Evolutionary conservation across 2,888 invertebrate species (phyloP).

Genomic region (Drosophila mercatorum): DNA sequence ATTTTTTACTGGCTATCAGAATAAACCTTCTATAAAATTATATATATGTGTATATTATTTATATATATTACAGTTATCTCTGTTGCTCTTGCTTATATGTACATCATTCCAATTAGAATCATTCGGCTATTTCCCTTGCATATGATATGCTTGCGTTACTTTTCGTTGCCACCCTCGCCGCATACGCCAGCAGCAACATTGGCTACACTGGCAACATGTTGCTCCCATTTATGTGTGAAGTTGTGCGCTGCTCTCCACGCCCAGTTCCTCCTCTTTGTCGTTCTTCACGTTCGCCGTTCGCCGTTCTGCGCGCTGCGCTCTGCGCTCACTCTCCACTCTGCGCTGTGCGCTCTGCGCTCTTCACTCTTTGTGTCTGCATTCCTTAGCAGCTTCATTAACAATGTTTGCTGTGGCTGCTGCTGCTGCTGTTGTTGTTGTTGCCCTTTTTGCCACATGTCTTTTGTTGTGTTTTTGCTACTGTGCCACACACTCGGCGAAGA

Average conservation of each 20-base stretch:
- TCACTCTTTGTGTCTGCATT: slow-evolving; percentile 59
- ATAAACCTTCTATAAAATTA: too few species aligned
- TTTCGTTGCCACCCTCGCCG: slow-evolving; percentile 39
- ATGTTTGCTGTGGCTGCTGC: slow-evolving; percentile 59
- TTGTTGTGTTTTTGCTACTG: slow-evolving; percentile 69
- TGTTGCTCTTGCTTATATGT: too few species aligned
- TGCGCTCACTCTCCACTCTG: slow-evolving; percentile 35
- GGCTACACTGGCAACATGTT: slow-evolving; percentile 66
- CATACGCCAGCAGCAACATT: slow-evolving; percentile 7
- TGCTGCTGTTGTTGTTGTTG: slow-evolving; percentile 39
- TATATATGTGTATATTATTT: too few species aligned
- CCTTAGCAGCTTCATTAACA: slow-evolving; percentile 79
- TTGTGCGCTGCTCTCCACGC: slow-evolving; percentile 58
- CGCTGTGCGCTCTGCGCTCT: slow-evolving; percentile 30
- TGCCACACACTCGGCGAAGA: slow-evolving; percentile 62
- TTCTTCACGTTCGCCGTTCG: slow-evolving; percentile 38
- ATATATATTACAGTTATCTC: too few species aligned
- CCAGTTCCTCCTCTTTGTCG: slow-evolving; percentile 57
- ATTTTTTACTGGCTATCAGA: too few species aligned
- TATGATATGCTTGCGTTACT: too few species aligned
- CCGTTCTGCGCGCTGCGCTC: slow-evolving; percentile 16
- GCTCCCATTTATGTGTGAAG: slow-evolving; percentile 79
- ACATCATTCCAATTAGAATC: too few species aligned
- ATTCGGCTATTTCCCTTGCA: too few species aligned
- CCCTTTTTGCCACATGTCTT: slow-evolving; percentile 76